A percentile compares a stretch with the other conserved stretches of the same genome.
Evolutionary conservation across 2,797 vertebrate genomes (phyloP).

Genomic region (Crax fasciolata): DNA sequence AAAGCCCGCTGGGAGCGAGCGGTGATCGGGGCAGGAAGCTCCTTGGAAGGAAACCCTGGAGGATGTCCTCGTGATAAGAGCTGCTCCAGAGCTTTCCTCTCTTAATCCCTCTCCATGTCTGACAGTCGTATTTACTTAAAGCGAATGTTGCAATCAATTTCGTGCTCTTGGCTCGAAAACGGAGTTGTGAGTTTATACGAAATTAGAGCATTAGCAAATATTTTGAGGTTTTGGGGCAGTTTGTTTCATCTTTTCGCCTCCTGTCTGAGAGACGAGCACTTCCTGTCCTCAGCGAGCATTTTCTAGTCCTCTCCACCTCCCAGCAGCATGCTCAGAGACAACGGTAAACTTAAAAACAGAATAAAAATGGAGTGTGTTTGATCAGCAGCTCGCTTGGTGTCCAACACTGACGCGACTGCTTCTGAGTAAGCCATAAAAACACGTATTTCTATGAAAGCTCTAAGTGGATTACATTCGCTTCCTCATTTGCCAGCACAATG

Average conservation of each 20-base stretch:
- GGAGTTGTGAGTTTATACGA: accelerated
- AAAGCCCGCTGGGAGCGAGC: neutral
- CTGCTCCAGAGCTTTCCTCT: conserved; percentile 21
- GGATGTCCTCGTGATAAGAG: conserved; percentile 63
- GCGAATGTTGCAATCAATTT: neutral
- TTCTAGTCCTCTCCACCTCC: neutral
- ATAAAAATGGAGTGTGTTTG: neutral
- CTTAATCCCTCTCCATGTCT: conserved; percentile 6
- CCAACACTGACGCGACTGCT: neutral
- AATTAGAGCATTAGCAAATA: neutral
- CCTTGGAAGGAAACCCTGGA: conserved; percentile 52
- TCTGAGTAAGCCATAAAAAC: neutral
- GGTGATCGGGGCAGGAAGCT: conserved; percentile 29
- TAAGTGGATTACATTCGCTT: neutral
- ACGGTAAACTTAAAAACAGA: neutral
- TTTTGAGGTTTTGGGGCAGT: neutral
- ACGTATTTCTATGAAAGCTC: neutral
- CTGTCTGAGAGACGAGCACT: accelerated
- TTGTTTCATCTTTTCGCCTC: neutral
- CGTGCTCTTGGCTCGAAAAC: neutral
- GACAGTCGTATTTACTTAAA: neutral
- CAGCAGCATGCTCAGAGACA: accelerated
- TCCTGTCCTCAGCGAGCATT: neutral
- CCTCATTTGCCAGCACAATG: neutral
- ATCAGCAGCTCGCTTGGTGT: neutral